Percentiles rank a stretch among this genome's conserved stretches.
phyloP scores from a whole-genome alignment of 2,797 vertebrate genomes.

The Microctenopoma steveboyesi region DNA sequence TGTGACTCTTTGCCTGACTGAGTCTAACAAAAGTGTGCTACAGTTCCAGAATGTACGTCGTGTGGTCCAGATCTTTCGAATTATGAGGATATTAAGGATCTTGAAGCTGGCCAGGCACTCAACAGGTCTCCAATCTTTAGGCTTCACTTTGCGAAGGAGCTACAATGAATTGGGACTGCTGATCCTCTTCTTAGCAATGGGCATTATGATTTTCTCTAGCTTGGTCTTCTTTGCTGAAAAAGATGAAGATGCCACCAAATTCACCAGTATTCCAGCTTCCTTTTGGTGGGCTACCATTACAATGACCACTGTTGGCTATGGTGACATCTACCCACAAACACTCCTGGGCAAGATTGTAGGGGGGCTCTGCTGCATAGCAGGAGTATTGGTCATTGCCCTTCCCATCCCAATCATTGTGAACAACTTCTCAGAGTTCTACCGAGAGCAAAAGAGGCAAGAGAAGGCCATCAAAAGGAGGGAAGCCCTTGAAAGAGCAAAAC shows the following conservation, averaged over 20 bases:
- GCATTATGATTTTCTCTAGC: constrained; percentile 99
- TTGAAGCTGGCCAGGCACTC: constrained; percentile 97
- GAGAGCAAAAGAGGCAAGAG: constrained; percentile 98
- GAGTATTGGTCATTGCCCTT: constrained; percentile 96
- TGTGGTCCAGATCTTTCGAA: constrained; percentile 98
- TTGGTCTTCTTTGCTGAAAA: constrained; percentile 99
- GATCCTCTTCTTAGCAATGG: constrained; percentile 98
- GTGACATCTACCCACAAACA: constrained; percentile 98
- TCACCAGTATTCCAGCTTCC: constrained; percentile 98
- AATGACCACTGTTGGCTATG: constrained; percentile 99
- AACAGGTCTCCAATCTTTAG: constrained; percentile 96
- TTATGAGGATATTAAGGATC: constrained; percentile 98
- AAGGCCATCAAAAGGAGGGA: constrained; percentile 98
- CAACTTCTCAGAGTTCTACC: constrained; percentile 99
- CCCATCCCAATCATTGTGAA: constrained; percentile 99
- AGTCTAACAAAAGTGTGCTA: constrained; percentile 97
- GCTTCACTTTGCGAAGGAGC: constrained; percentile 95
- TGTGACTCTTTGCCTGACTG: constrained; percentile 96
- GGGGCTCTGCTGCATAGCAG: constrained; percentile 97
- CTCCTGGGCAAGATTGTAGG: constrained; percentile 97
- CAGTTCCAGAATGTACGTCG: constrained; percentile 98
- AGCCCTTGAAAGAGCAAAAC: constrained; percentile 95
- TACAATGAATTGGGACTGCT: constrained; percentile 96
- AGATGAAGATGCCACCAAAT: constrained; percentile 97
- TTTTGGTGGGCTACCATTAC: constrained; percentile 99